Base-by-base conservation (phyloP, 2,888 invertebrate genomes). In the Hololepta plana region DNA sequence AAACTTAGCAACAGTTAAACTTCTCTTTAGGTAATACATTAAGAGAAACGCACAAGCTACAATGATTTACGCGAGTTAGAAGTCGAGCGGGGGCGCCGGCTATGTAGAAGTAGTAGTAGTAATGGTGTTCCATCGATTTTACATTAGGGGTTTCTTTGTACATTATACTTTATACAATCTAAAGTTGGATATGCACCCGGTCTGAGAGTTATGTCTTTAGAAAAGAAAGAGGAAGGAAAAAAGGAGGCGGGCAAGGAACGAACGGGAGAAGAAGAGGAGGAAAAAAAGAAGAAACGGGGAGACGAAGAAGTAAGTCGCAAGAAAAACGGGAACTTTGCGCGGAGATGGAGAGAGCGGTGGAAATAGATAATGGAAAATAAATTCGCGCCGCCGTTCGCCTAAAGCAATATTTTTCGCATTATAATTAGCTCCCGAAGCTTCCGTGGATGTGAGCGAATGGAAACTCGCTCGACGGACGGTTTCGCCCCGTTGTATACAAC, bases 131-230 rank as follows among this genome's bases (percentile, higher is more conserved):
- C 47, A 56, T 56, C 55, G 56, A 56, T 56, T 56, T 56, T 56
- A 51, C 56, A 56, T 56, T 56, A 56, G 52, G 53, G 51, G 49
- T 53, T 56, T 55, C 55, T 55, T 56, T 56, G 53, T 55, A 55
- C 55, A 55, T 56, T 55, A 55, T 52, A 55, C 54, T 55, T 55
- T 55, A 51, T 53, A 55, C 53, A 55, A 55, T 55, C 54, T 55
- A 53, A 53, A 53, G 53, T 55, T 53, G 53, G 53, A 51, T 53
- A 53, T 53, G 53, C 53, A 53, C 49, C 51, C 49, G 50, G 50
- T 45, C 44, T 39, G 43, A 47, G 53, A 54, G 47, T 53, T 53
- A 54, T 53, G 49, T 45, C 43, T 45, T 41, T 43, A 27, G 20
- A 20, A 30, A 20, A 15, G 11, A 11, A n/a, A 17, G 16, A 15